Evolutionary conservation across 2,113 vertebrate species (phyloP).

Genomic region (Gasterosteus nipponicus): DNA sequence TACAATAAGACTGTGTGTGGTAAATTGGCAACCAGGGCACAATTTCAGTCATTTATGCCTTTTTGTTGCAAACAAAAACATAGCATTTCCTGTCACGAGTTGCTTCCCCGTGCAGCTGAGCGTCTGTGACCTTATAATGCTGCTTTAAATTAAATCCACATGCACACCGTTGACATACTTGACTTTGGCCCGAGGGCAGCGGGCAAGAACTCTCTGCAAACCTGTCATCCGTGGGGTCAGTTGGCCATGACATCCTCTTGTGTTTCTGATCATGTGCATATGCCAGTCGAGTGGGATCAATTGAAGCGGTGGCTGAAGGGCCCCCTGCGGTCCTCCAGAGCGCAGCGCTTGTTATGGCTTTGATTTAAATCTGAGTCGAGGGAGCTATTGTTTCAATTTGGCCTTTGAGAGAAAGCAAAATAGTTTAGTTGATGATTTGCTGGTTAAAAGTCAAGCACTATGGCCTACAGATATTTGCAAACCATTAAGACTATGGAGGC

Average conservation of each 20-base stretch:
- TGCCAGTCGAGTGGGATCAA: constrained; percentile 38
- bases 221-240: constrained; percentile 64
- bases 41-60: constrained; percentile 64
- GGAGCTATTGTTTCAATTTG: constrained; percentile 58
- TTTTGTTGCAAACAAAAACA: constrained; percentile 74
- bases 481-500: constrained; percentile 24
- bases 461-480: constrained; percentile 32
- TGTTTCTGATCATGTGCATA: constrained; percentile 62
- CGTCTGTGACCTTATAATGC: constrained; percentile 54
- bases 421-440: constrained; percentile 42
- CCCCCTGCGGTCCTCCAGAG: constrained; percentile 5
- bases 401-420: constrained; percentile 53
- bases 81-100: constrained; percentile 59
- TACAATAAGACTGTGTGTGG: constrained; percentile 54
- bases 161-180: constrained; percentile 64
- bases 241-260: constrained; percentile 66
- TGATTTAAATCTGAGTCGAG: constrained; percentile 47
- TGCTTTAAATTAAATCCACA: constrained; percentile 76
- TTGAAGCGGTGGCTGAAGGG: constrained; percentile 25
- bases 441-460: constrained; percentile 42
- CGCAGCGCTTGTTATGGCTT: constrained; percentile 40
- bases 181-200: constrained; percentile 60
- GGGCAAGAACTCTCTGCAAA: constrained; percentile 52
- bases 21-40: constrained; percentile 45
- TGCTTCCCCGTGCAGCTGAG: constrained; percentile 51